These are phyloP conservation scores for Calycopis cecrops DNA, from an alignment of 1,140 invertebrate species.

Conservation along the genomic window DNA sequence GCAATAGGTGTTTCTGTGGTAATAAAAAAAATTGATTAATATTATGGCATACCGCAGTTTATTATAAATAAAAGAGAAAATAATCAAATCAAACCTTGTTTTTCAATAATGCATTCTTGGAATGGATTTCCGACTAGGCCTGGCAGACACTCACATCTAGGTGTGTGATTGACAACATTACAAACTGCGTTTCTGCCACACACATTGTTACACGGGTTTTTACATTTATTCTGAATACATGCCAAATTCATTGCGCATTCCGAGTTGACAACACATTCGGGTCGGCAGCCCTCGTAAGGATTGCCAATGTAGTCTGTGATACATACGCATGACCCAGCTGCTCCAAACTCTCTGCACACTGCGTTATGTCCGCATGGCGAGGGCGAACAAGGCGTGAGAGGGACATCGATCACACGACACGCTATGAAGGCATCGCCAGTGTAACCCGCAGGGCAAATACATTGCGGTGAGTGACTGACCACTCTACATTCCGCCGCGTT, in stretches of 20 bases:
- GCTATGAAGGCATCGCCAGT: slow-evolving; percentile 79
- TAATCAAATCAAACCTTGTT: slow-evolving; percentile 31
- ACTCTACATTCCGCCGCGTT: slow-evolving; percentile 80
- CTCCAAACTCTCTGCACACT: slow-evolving; percentile 77
- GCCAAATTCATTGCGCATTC: slow-evolving; percentile 78
- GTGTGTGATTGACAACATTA: slow-evolving; percentile 76
- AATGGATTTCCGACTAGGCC: slow-evolving; percentile 78
- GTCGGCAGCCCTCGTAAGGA: slow-evolving; percentile 79
- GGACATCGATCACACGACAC: slow-evolving; percentile 70
- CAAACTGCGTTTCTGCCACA: slow-evolving; percentile 80
- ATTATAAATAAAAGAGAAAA: slow-evolving; percentile 9
- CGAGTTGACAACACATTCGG: slow-evolving; percentile 78
- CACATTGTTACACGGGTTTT: slow-evolving; percentile 80
- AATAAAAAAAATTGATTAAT: slow-evolving; percentile 2
- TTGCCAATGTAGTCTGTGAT: slow-evolving; percentile 78
- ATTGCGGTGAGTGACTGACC: slow-evolving; percentile 80
- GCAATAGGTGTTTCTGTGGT: slow-evolving; percentile 36
- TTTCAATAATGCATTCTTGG: slow-evolving; percentile 54
- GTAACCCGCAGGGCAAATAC: slow-evolving; percentile 77
- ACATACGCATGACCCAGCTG: slow-evolving; percentile 79
- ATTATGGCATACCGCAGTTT: neutral
- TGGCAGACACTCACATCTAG: slow-evolving; percentile 75
- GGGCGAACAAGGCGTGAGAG: slow-evolving; percentile 76
- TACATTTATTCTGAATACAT: slow-evolving; percentile 78
- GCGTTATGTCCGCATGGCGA: slow-evolving; percentile 83